phyloP scores from a whole-genome alignment of 1,140 invertebrate species.

The Medauroidea extradentata region DNA sequence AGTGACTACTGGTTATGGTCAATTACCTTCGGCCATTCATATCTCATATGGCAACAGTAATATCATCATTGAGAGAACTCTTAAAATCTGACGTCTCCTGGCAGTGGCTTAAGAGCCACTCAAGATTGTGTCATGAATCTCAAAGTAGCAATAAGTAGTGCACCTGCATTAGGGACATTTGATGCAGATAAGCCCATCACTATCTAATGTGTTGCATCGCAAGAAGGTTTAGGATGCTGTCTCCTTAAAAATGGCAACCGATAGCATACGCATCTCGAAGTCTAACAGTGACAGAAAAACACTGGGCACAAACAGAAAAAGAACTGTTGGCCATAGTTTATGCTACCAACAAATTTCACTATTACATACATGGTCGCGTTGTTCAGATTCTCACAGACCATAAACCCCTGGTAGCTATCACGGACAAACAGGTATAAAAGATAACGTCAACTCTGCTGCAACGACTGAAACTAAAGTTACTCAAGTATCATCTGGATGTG shows the following conservation, averaged over 20 bases:
- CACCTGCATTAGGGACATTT: constrained; percentile 29
- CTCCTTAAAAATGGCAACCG: constrained; percentile 31
- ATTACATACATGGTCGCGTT: constrained; percentile 39
- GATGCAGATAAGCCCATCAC: constrained; percentile 24
- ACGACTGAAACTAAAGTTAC: constrained; percentile 30
- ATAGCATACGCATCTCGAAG: constrained; percentile 37
- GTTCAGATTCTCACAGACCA: constrained; percentile 35
- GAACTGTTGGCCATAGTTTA: constrained; percentile 11
- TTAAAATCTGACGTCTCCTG: constrained; percentile 23
- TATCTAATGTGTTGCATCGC: constrained; percentile 32
- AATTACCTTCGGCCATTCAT: constrained; percentile 38
- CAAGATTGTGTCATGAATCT: constrained; percentile 25
- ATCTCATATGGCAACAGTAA: constrained; percentile 30
- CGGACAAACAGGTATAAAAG: constrained; percentile 30
- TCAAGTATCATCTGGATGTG: constrained; percentile 30
- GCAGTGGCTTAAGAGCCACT: constrained; percentile 26
- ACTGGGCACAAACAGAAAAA: constrained; percentile 12
- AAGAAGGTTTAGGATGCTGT: constrained; percentile 33
- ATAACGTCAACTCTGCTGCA: constrained; percentile 33
- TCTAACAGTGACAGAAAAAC: constrained; percentile 18
- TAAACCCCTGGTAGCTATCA: constrained; percentile 33
- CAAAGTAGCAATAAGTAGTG: constrained; percentile 24
- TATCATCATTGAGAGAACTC: constrained; percentile 25
- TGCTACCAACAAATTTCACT: constrained; percentile 38
- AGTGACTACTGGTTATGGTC: constrained; percentile 30